A percentile compares a stretch with the other conserved stretches of the same genome.
phyloP scores from a whole-genome alignment of 35 echinoderm and acorn worm species.

The Patiria miniata region DNA sequence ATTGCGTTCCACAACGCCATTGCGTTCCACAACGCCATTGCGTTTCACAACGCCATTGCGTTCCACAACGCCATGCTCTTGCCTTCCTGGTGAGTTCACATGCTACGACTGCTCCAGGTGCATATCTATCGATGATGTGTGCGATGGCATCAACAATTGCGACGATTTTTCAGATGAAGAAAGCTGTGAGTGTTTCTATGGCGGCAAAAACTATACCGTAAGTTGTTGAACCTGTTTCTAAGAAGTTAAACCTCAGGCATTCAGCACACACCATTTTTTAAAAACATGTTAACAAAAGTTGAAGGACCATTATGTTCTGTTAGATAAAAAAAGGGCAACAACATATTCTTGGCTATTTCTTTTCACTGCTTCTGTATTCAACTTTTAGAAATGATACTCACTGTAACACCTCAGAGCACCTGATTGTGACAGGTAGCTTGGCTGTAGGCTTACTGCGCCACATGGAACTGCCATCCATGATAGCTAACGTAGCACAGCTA shows the following conservation, averaged over 20 bases:
- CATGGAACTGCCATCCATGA: too few species aligned
- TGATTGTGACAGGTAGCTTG: too few species aligned
- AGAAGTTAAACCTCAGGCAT: background rate
- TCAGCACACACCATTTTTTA: background rate
- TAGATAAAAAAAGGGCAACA: background rate
- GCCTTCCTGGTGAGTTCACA: background rate
- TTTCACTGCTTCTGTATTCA: too few species aligned
- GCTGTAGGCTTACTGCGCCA: too few species aligned
- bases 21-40: too few species aligned
- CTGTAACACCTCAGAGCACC: too few species aligned
- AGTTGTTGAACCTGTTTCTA: background rate
- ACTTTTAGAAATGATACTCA: too few species aligned
- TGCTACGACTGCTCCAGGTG: constrained; percentile 22
- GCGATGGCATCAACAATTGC: constrained; percentile 17
- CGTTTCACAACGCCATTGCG: too few species aligned
- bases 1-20: too few species aligned
- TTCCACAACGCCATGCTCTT: constrained; percentile 20
- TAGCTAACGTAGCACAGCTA: too few species aligned
- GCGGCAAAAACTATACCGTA: background rate
- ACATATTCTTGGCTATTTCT: background rate
- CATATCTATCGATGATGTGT: background rate
- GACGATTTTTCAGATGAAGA: constrained; percentile 22
- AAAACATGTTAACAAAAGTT: too few species aligned
- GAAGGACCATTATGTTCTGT: background rate
- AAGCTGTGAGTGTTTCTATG: constrained; percentile 19